phyloP scores from a whole-genome alignment of 37 sponge, comb jelly and placozoan species.

The Eunapius fragilis region DNA sequence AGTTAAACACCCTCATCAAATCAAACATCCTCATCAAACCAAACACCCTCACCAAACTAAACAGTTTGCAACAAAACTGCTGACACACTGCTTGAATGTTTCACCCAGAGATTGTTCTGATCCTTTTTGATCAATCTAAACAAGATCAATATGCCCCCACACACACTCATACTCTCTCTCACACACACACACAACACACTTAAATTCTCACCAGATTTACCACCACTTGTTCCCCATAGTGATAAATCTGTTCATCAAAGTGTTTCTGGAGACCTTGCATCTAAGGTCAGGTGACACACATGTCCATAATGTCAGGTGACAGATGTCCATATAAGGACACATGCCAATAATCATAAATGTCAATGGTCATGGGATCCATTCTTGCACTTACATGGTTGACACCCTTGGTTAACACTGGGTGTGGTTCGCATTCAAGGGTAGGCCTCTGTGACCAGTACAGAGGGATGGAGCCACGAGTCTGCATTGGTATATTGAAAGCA shows the following conservation, averaged over 20 bases:
- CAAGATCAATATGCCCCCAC: background rate
- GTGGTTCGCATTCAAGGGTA: conserved; percentile 88
- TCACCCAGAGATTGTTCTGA: conserved; percentile 80
- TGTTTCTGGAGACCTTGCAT: conserved; percentile 66
- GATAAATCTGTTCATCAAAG: conserved; percentile 81
- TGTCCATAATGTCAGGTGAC: background rate
- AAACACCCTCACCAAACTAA: conserved; percentile 46
- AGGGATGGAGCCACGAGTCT: conserved; percentile 96
- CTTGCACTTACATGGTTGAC: conserved; percentile 32
- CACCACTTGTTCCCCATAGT: conserved; percentile 78
- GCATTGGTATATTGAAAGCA: background rate
- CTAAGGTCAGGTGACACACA: background rate
- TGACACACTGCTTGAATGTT: conserved; percentile 42
- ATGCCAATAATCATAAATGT: too few relatives aligned
- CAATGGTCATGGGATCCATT: too few relatives aligned
- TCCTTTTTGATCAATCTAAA: conserved; percentile 87
- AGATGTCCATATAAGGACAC: too few relatives aligned
- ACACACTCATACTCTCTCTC: background rate
- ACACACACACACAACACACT: too few relatives aligned
- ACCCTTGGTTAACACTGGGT: conserved; percentile 41
- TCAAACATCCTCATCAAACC: too few relatives aligned
- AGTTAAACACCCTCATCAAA: too few relatives aligned
- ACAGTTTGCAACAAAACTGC: conserved; percentile 12
- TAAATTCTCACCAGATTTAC: conserved; percentile 70
- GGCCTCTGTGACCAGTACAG: conserved; percentile 94